Evolutionary conservation across 2,113 vertebrate genomes (phyloP).

Genomic region (Pelobates fuscus): DNA sequence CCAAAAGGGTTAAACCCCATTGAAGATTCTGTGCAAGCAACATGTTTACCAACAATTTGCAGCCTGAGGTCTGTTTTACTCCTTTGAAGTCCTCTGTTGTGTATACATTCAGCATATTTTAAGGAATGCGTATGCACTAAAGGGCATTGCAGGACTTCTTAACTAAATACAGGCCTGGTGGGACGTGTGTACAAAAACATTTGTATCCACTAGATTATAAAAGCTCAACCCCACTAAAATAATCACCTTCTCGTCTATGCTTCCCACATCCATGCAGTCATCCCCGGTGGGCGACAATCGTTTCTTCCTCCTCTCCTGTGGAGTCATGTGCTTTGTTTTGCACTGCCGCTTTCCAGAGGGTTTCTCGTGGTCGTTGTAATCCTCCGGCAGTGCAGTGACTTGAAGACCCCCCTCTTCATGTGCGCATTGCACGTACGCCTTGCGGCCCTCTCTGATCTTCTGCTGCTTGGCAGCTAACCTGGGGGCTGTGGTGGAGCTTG

Average conservation of each 20-base stretch:
- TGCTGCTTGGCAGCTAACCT: conserved; percentile 84
- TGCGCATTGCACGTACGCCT: conserved; percentile 74
- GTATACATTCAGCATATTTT: no score
- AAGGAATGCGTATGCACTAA: no score
- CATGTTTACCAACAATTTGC: no score
- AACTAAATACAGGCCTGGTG: no score
- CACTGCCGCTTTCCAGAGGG: conserved; percentile 97
- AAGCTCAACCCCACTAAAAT: neutral
- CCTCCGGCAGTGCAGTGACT: conserved; percentile 78
- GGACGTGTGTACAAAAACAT: no score
- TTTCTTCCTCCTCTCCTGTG: conserved; percentile 77
- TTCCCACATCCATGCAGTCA: conserved; percentile 72
- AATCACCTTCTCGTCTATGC: conserved; percentile 75
- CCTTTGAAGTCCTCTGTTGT: no score
- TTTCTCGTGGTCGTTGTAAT: conserved; percentile 89
- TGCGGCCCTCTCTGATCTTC: conserved; percentile 85
- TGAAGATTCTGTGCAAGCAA: no score
- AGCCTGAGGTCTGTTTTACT: no score
- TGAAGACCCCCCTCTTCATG: conserved; percentile 79
- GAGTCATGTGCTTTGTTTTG: conserved; percentile 96
- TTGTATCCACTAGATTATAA: no score
- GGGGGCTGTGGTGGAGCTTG: conserved; percentile 75
- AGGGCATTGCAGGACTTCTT: no score
- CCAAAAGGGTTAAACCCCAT: no score
- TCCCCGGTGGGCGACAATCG: conserved; percentile 68